Conservation (phyloP, 2,797 vertebrate genomes). For the Gallinago stenura region DNA sequence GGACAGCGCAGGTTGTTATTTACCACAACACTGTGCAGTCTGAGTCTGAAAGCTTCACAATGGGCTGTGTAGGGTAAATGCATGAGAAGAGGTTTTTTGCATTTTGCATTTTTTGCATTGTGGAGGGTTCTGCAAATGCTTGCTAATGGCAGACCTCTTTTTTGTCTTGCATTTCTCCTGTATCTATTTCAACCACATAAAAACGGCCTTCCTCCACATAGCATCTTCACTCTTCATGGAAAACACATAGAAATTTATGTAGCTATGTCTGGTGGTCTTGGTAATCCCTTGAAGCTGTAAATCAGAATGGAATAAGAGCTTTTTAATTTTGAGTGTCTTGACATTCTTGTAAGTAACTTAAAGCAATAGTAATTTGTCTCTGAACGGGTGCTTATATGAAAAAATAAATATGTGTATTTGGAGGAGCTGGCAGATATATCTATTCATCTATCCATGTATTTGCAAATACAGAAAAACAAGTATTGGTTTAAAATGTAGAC, state of each 20-base stretch:
- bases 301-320: constrained; percentile 27
- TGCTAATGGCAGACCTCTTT: not conserved
- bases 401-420: constrained; percentile 36
- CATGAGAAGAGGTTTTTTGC: not conserved
- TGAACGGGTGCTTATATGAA: not conserved
- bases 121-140: not conserved
- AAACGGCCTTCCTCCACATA: not conserved
- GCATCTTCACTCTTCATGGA: not conserved
- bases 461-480: not conserved
- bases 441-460: not conserved
- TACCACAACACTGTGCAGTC: not conserved
- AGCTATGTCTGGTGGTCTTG: not conserved
- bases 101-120: constrained; percentile 1
- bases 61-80: not conserved
- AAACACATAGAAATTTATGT: not conserved
- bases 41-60: not conserved
- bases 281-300: not conserved
- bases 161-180: not conserved
- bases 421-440: not conserved
- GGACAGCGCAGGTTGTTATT: not conserved
- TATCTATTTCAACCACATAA: not conserved
- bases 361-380: not conserved
- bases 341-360: not conserved
- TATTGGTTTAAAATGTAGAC: not conserved
- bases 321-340: constrained; percentile 36